A percentile compares a stretch with the other conserved stretches of the same genome.
Conservation (phyloP, 2,888 invertebrate genomes). For the Embidobia sp. region DNA sequence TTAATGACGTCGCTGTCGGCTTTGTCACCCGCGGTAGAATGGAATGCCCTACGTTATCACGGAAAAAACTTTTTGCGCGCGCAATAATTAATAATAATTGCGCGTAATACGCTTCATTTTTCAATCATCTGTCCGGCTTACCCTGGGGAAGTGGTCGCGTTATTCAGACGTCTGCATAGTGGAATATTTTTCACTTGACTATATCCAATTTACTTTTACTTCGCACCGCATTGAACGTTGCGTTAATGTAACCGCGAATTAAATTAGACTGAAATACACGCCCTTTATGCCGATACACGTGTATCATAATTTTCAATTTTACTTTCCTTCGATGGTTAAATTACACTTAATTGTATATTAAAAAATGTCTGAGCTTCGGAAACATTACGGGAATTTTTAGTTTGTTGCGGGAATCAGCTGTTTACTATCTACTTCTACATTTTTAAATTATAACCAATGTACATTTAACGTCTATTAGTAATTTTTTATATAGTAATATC, state of each 20-base stretch:
- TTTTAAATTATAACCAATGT: too few species aligned
- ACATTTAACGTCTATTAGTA: too few species aligned
- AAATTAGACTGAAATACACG: constrained; percentile 20
- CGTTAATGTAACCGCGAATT: constrained; percentile 17
- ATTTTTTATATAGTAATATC: too few species aligned
- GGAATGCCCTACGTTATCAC: neutral
- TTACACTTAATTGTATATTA: too few species aligned
- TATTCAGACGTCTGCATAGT: constrained; percentile 21
- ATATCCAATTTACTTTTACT: constrained; percentile 34
- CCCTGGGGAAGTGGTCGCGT: constrained; percentile 11
- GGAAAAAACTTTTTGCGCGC: constrained; percentile 5
- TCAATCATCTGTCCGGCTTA: constrained; percentile 14
- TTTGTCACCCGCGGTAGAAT: constrained; percentile 12
- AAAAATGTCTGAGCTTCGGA: too few species aligned
- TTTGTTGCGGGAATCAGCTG: too few species aligned
- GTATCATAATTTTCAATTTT: too few species aligned
- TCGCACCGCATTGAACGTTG: constrained; percentile 16
- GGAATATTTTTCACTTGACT: constrained; percentile 14
- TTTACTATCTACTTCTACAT: too few species aligned
- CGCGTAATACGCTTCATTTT: constrained; percentile 27
- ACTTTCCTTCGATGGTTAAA: too few species aligned
- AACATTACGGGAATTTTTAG: too few species aligned
- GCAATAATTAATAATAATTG: neutral
- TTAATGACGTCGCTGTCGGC: neutral
- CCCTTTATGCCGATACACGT: too few species aligned